phyloP scores from a whole-genome alignment of 2,888 invertebrate species.

The Zonitis immaculata region DNA sequence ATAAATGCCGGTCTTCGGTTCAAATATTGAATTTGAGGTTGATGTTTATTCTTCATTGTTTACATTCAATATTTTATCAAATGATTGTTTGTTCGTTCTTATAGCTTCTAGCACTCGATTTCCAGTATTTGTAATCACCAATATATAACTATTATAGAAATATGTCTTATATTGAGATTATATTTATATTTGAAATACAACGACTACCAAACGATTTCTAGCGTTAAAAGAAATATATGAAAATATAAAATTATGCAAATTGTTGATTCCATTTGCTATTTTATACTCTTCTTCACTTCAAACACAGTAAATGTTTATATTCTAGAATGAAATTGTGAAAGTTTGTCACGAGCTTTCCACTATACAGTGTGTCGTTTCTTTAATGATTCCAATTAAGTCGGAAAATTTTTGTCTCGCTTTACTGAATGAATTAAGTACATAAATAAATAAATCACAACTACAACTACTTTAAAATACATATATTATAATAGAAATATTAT shows the following conservation, averaged over 20 bases:
- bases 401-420: not conserved
- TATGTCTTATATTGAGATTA: no score
- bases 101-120: slow-evolving; percentile 6
- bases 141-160: not conserved
- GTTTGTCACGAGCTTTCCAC: not conserved
- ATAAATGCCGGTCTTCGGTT: not conserved
- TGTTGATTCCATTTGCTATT: not conserved
- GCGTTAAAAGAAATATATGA: not conserved
- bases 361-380: not conserved
- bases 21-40: slow-evolving; percentile 10
- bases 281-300: not conserved
- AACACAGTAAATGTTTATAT: not conserved
- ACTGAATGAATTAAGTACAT: no score
- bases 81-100: slow-evolving; percentile 13
- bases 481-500: no score
- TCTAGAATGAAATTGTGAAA: not conserved
- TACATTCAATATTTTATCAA: slow-evolving; percentile 14
- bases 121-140: not conserved
- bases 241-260: not conserved
- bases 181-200: no score
- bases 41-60: slow-evolving; percentile 12
- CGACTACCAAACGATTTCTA: no score
- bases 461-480: slow-evolving; percentile 2
- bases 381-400: not conserved
- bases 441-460: no score